Base-by-base conservation (phyloP, 2,113 vertebrate species). In the Daphoenositta chrysoptera region DNA sequence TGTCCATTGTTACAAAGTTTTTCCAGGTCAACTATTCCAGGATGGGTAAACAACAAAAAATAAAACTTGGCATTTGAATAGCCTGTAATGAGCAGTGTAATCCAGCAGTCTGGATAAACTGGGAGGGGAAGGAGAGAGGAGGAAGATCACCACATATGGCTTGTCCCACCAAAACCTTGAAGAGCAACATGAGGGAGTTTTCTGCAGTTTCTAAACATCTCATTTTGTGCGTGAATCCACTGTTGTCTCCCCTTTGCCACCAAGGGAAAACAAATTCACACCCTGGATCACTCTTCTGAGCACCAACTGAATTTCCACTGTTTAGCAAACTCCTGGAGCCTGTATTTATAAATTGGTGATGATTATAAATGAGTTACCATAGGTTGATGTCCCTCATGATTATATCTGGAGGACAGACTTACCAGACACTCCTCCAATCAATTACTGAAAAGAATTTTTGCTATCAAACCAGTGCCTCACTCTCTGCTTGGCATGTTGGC, bases 41-140 rank as follows among this genome's bases (percentile, higher is more conserved):
- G 53, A 76, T 61, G 45, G 65, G 53, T 72, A 72, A 90, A 96
- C 30, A 91, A 68, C 17, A 79, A 64, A 94, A 90, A 18, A 61
- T 17, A 42, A 83, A 80, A 83, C 6, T 39, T 69, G 50, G 44
- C 40, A 82, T 53, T 83, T 87, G n/a, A 82, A 68, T 44, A 90
- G 16, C 37, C 58, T 66, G 14, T 77, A 68, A 80, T 17, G 26
- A 77, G 22, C 35, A 72, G 18, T n/a, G 42, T 22, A n/a, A n/a
- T n/a, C n/a, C n/a, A n/a, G n/a, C n/a, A n/a, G 42, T 69, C 68
- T 83, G 76, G 66, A 83, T 69, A 93, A 76, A 90, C 26, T 47
- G 20, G 45, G 23, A 72, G 6, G 1, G 12, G 9, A 13, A 63
- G 20, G 22, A 45, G 15, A 47, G 11, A 8, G 33, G 7, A 53